Base-by-base conservation (phyloP, 30 jellyfish, hydroid and myxozoan genomes). In the Aurelia sp. region DNA sequence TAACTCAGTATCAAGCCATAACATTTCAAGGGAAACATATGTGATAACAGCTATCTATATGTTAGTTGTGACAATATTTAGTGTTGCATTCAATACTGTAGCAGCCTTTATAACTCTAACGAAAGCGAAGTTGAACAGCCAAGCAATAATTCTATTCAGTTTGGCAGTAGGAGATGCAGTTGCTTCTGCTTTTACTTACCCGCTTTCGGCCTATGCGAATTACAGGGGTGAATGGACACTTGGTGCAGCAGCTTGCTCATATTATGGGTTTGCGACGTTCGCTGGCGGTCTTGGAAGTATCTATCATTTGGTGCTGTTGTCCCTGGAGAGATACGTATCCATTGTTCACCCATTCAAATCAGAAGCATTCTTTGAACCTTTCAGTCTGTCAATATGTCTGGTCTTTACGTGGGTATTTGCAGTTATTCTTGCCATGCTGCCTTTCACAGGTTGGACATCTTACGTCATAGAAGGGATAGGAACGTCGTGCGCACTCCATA, bases 371-470 rank as follows among this genome's bases (percentile, higher is more conserved):
- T 48, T 84, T 59, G 67, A 44, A 8, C 80, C 72, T 9, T 13
- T 72, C 60, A 5, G 40, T 64, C 35, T 84, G 20, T 50, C 63
- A 33, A 11, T 12, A 16, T 17, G 72, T 77, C 78, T 84, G 38
- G 72, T 57, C 24, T 21, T 72, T 7, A 19, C 80, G 5, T 84
- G 93, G 93, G 13, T 71, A 13, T 19, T 84, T 68, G 20, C 81
- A 6, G 0, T 63, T 21, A 13, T 19, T 12, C 53, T 84, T 15
- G 63, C 86, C n/a, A 17, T 59, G 24, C 5, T 84, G 81, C 93
- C 93, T 21, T 13, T 84, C 47, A 41, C 74, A 38, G 93, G 93
- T 50, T 84, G 79, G 87, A 41, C 87, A 4, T 20, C 55, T 57
- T 84, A 84, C 74, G 27, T 15, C 17, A 5, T 38, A 19, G 95